These are phyloP conservation scores for Chrysomela aeneicollis DNA, from an alignment of 2,888 invertebrate species.

Conservation along the genomic window DNA sequence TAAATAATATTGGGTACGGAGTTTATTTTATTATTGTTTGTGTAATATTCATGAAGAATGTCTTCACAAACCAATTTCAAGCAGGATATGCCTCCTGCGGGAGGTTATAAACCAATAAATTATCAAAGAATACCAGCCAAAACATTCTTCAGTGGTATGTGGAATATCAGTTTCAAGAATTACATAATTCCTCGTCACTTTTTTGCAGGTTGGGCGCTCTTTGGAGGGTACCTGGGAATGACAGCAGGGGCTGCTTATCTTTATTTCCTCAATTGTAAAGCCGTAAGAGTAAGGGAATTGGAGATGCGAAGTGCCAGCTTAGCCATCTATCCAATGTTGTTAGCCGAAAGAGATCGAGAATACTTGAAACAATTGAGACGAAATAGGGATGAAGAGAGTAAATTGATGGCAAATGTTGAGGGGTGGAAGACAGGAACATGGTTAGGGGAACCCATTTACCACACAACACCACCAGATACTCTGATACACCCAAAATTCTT, in stretches of 20 bases:
- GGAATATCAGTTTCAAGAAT: conserved; percentile 37
- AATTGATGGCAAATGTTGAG: conserved; percentile 88
- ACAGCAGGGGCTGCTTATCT: conserved; percentile 67
- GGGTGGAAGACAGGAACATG: conserved; percentile 93
- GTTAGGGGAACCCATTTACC: conserved; percentile 84
- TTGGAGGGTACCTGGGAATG: conserved; percentile 68
- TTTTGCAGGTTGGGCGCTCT: conserved; percentile 68
- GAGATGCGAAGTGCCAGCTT: conserved; percentile 81
- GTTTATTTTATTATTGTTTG: not conserved
- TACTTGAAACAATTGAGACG: conserved; percentile 80
- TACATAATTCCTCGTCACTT: conserved; percentile 40
- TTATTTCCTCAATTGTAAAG: conserved; percentile 66
- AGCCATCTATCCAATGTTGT: conserved; percentile 78
- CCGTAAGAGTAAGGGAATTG: conserved; percentile 66
- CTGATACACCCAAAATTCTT: conserved; percentile 70
- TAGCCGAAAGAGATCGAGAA: conserved; percentile 86
- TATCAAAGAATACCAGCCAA: conserved; percentile 77
- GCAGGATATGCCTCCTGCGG: conserved; percentile 94
- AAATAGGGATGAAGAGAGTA: conserved; percentile 84
- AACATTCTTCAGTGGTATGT: conserved; percentile 72
- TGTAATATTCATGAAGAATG: conserved; percentile 14
- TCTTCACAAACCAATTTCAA: conserved; percentile 57
- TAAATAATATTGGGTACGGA: too few relatives aligned
- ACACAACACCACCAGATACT: conserved; percentile 70
- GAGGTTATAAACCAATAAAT: conserved; percentile 85